phyloP scores from a whole-genome alignment of 2,797 vertebrate species.

The Chelonia mydas region DNA sequence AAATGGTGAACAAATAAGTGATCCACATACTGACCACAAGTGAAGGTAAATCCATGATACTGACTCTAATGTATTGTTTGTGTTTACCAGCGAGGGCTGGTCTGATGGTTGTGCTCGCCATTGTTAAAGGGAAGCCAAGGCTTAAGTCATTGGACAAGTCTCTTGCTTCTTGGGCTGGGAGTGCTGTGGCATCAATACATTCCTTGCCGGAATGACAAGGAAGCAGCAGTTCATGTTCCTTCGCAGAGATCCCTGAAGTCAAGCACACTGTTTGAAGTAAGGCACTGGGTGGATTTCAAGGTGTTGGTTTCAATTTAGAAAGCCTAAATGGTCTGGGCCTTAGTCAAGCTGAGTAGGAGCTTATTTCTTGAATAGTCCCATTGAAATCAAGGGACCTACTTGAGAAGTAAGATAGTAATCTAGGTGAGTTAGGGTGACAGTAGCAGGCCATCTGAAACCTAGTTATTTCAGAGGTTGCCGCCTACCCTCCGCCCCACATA shows the following conservation, averaged over 20 bases:
- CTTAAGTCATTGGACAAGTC: background rate
- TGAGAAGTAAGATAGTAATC: background rate
- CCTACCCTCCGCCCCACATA: background rate
- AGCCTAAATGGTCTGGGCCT: background rate
- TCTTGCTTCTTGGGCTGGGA: background rate
- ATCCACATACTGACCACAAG: background rate
- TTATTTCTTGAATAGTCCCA: background rate
- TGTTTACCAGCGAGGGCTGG: background rate
- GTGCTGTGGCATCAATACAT: background rate
- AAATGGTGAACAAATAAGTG: constrained; percentile 6
- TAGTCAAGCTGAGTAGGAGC: background rate
- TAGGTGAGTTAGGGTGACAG: background rate
- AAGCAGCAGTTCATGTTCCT: background rate
- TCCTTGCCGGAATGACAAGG: background rate
- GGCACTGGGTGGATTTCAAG: background rate
- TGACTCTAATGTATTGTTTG: background rate
- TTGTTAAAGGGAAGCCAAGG: background rate
- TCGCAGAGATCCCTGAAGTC: background rate
- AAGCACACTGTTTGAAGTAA: background rate
- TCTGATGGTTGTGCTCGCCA: background rate
- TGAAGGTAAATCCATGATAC: background rate
- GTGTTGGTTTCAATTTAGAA: background rate
- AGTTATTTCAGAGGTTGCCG: background rate
- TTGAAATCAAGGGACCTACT: background rate
- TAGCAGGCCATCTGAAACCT: background rate